Conservation (phyloP, 2,797 vertebrate genomes). For the Nasua narica region DNA sequence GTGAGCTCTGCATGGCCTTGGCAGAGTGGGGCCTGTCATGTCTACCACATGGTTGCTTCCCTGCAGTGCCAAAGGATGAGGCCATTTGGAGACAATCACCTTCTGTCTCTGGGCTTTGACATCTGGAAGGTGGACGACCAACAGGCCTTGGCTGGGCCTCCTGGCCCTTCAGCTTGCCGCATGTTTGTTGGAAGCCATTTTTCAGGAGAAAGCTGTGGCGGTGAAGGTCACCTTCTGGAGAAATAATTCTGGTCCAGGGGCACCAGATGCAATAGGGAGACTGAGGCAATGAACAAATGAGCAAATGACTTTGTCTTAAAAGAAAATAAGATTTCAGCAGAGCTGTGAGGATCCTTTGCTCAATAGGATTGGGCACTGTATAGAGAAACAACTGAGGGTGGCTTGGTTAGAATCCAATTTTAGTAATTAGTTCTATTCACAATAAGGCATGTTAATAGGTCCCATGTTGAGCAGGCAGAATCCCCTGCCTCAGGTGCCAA, state of each 20-base stretch:
- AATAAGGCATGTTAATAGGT: constrained; percentile 74
- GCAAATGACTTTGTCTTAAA: constrained; percentile 59
- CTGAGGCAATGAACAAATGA: constrained; percentile 54
- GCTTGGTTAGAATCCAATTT: constrained; percentile 74
- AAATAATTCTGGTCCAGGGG: constrained; percentile 69
- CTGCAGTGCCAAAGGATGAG: constrained; percentile 59
- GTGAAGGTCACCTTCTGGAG: constrained; percentile 71
- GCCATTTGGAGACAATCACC: constrained; percentile 71
- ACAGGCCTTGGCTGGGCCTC: constrained; percentile 64
- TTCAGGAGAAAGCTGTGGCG: constrained; percentile 36
- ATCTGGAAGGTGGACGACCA: constrained; percentile 76
- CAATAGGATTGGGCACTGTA: constrained; percentile 63
- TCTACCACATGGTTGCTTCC: constrained; percentile 75
- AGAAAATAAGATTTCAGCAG: constrained; percentile 59
- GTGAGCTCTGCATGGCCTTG: constrained; percentile 35
- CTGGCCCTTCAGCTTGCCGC: constrained; percentile 52
- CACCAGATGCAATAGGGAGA: constrained; percentile 67
- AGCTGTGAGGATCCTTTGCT: constrained; percentile 48
- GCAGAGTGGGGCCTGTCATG: constrained; percentile 53
- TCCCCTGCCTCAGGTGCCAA: constrained; percentile 71
- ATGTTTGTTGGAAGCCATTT: constrained; percentile 63
- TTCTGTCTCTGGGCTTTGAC: constrained; percentile 77
- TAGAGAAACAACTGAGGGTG: constrained; percentile 47
- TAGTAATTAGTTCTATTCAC: constrained; percentile 75
- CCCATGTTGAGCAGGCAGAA: constrained; percentile 63